Evolutionary conservation across 1,140 invertebrate genomes (phyloP).

Genomic region (Hylyphantes graminicola): DNA sequence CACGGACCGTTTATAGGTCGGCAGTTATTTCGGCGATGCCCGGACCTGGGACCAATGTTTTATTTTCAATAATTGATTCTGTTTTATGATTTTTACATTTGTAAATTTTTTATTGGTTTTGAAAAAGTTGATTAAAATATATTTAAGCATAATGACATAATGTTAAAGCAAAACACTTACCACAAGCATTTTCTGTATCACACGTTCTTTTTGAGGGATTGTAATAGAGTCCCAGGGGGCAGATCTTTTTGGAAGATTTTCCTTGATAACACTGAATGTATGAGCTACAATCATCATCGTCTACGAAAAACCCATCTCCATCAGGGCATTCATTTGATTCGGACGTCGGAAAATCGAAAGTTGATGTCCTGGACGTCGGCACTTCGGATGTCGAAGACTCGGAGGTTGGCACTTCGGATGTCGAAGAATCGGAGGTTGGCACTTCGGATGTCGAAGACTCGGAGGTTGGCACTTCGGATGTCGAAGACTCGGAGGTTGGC

Average conservation of each 20-base stretch:
- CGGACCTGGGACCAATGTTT: too few relatives aligned
- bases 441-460: neutral
- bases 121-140: too few relatives aligned
- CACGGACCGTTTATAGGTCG: too few relatives aligned
- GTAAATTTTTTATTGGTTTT: too few relatives aligned
- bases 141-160: too few relatives aligned
- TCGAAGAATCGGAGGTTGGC: neutral
- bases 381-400: neutral
- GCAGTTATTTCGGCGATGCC: too few relatives aligned
- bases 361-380: neutral
- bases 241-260: neutral
- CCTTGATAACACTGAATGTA: constrained; percentile 26
- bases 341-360: too few relatives aligned
- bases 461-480: neutral
- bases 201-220: constrained; percentile 26
- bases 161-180: constrained; percentile 3
- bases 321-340: neutral
- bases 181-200: neutral
- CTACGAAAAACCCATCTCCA: constrained; percentile 2
- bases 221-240: neutral
- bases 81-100: too few relatives aligned
- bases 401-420: neutral
- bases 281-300: neutral
- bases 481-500: neutral
- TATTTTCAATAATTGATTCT: too few relatives aligned